A percentile compares a stretch with the other conserved stretches of the same genome.
phyloP scores from a whole-genome alignment of 2,888 invertebrate species.

The Homarus gammarus region DNA sequence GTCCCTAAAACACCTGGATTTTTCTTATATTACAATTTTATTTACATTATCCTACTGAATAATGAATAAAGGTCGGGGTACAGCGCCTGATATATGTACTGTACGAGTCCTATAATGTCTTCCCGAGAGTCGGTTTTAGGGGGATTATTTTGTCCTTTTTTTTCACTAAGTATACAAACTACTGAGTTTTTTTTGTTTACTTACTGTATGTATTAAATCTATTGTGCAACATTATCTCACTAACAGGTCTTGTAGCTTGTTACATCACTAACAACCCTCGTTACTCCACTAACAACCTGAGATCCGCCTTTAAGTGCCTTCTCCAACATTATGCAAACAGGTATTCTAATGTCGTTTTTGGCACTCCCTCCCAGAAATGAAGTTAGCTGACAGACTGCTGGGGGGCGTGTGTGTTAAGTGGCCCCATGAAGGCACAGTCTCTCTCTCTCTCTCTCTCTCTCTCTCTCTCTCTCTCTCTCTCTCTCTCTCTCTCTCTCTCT shows the following conservation, averaged over 20 bases:
- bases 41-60: too few species aligned
- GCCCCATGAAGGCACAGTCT: not conserved
- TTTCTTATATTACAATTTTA: too few species aligned
- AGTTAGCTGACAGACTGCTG: slow-evolving; percentile 30
- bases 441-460: not conserved
- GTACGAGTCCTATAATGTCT: too few species aligned
- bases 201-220: too few species aligned
- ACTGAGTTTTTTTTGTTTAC: too few species aligned
- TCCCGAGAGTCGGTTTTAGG: too few species aligned
- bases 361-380: slow-evolving; percentile 35
- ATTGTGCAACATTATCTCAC: too few species aligned
- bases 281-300: slow-evolving; percentile 32
- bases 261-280: slow-evolving; percentile 8
- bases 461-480: slow-evolving; percentile 17
- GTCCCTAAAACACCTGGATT: too few species aligned
- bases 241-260: not conserved
- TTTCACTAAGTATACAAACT: too few species aligned
- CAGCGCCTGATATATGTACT: too few species aligned
- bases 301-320: slow-evolving; percentile 37
- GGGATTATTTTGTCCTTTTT: too few species aligned
- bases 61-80: too few species aligned
- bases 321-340: slow-evolving; percentile 44
- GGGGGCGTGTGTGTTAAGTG: slow-evolving; percentile 28
- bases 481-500: slow-evolving; percentile 9
- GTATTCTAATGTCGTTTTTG: slow-evolving; percentile 49